Conservation (phyloP, 1,140 invertebrate genomes). For the Solenopsis fugax region DNA sequence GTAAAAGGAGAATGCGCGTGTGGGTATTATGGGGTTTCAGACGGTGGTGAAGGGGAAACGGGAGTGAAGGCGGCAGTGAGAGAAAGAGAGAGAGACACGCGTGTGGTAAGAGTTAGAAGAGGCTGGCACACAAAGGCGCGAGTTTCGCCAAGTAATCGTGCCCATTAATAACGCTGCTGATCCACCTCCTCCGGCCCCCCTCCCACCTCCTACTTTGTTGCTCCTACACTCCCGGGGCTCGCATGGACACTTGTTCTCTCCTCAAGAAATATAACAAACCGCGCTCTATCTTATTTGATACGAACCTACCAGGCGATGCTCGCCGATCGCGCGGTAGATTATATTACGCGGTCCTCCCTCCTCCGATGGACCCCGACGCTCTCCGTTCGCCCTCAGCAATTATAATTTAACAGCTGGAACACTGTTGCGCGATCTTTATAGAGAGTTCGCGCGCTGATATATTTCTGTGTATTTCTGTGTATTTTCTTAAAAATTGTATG, state of each 20-base stretch:
- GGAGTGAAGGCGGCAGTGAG: constrained; percentile 28
- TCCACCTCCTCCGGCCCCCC: constrained; percentile 74
- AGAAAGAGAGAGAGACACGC: constrained; percentile 11
- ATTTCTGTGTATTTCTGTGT: too few relatives aligned
- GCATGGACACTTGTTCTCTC: constrained; percentile 57
- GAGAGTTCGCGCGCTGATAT: background rate
- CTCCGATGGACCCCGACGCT: background rate
- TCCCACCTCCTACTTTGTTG: constrained; percentile 8
- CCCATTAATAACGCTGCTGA: constrained; percentile 83
- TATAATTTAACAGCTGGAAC: constrained; percentile 25
- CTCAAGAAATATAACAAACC: constrained; percentile 59
- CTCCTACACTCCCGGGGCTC: constrained; percentile 40
- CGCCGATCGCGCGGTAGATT: constrained; percentile 51
- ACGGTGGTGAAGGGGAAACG: constrained; percentile 55
- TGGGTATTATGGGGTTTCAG: constrained; percentile 76
- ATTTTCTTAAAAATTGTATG: background rate
- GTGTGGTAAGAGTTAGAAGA: constrained; percentile 62
- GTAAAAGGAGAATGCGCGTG: constrained; percentile 83
- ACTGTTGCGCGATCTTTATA: constrained; percentile 16
- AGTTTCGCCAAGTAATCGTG: constrained; percentile 85
- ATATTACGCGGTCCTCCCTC: constrained; percentile 15
- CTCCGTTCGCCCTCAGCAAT: background rate
- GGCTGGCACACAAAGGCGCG: constrained; percentile 78
- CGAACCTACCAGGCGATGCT: constrained; percentile 39
- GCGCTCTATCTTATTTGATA: constrained; percentile 56